Conservation (phyloP, 2,888 invertebrate genomes). For the Horisme vitalbata region DNA sequence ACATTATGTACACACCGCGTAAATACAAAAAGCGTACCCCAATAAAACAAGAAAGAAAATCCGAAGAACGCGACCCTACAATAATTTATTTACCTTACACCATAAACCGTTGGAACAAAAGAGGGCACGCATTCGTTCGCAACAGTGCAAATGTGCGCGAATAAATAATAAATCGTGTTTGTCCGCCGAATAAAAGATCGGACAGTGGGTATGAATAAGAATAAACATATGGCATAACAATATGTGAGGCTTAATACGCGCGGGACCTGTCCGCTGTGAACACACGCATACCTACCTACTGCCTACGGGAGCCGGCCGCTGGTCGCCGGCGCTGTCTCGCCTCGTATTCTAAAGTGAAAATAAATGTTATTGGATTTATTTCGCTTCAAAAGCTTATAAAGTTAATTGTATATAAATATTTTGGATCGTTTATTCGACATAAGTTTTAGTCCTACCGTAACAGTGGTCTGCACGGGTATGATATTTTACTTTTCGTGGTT, state of each 20-base stretch:
- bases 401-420: slow-evolving; percentile 16
- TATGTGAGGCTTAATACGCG: slow-evolving; percentile 42
- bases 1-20: slow-evolving; percentile 28
- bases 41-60: slow-evolving; percentile 40
- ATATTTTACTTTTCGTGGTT: no score
- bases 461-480: no score
- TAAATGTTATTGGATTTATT: no score
- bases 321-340: no score
- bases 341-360: no score
- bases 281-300: neutral
- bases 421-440: slow-evolving; percentile 11
- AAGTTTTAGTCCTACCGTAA: no score
- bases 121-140: slow-evolving; percentile 42
- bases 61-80: slow-evolving; percentile 36
- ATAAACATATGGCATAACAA: slow-evolving; percentile 50
- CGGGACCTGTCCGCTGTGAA: slow-evolving; percentile 15
- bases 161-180: slow-evolving; percentile 55
- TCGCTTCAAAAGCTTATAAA: no score
- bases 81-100: slow-evolving; percentile 42
- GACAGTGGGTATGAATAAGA: slow-evolving; percentile 48
- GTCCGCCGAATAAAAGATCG: slow-evolving; percentile 43
- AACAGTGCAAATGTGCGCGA: slow-evolving; percentile 48
- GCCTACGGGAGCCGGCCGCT: no score
- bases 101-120: slow-evolving; percentile 38
- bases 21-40: slow-evolving; percentile 37